Evolutionary conservation across 2,113 vertebrate genomes (phyloP).

Genomic region (Corythoichthys intestinalis): DNA sequence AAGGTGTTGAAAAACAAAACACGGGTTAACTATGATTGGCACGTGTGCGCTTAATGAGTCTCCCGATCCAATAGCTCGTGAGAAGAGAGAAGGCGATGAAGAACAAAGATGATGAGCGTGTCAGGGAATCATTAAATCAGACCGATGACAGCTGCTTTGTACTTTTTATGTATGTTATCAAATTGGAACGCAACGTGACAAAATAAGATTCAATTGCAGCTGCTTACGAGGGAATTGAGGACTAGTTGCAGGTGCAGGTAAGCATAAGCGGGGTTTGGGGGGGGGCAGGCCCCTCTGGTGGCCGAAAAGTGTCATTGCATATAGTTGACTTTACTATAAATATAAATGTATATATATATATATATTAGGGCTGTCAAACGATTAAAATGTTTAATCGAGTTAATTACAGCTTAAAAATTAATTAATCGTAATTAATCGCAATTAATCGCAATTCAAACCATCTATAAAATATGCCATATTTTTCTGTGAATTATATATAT

Average conservation of each 20-base stretch:
- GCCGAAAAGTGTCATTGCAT: too few relatives aligned
- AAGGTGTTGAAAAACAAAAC: constrained; percentile 67
- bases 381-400: too few relatives aligned
- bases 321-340: too few relatives aligned
- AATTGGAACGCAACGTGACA: constrained; percentile 63
- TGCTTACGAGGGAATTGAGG: constrained; percentile 28
- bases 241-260: constrained; percentile 47
- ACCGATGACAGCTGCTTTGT: constrained; percentile 64
- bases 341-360: too few relatives aligned
- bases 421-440: too few relatives aligned
- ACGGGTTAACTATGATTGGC: constrained; percentile 65
- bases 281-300: too few relatives aligned
- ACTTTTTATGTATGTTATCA: constrained; percentile 56
- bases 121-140: constrained; percentile 58
- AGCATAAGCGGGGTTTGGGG: not conserved
- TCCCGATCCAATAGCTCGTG: constrained; percentile 36
- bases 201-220: constrained; percentile 40
- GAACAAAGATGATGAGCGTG: constrained; percentile 59
- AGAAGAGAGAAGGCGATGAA: constrained; percentile 20
- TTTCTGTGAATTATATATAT: too few relatives aligned
- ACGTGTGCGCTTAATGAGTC: constrained; percentile 61
- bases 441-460: too few relatives aligned
- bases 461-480: too few relatives aligned
- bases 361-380: too few relatives aligned
- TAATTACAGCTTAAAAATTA: too few relatives aligned